A percentile compares a stretch with the other conserved stretches of the same genome.
These are phyloP conservation scores for Mico argentatus DNA, from an alignment of 2,797 vertebrate genomes.

Conservation along the genomic window DNA sequence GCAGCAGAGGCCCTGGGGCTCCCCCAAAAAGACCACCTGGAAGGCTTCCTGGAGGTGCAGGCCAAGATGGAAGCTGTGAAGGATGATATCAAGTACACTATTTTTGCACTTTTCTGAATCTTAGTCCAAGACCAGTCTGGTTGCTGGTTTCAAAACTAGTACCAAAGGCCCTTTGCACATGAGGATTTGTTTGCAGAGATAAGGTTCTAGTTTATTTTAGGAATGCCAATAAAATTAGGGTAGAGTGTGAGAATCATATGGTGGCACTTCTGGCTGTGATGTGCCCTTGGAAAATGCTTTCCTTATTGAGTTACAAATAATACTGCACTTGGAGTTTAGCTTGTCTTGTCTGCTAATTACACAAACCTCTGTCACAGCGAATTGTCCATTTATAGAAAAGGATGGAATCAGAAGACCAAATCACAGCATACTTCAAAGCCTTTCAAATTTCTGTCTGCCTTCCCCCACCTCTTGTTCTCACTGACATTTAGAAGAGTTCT, in stretches of 20 bases:
- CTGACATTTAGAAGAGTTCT: background rate
- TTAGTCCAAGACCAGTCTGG: background rate
- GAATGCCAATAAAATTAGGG: background rate
- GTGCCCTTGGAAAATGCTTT: conserved; percentile 44
- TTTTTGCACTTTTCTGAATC: background rate
- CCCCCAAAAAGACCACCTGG: background rate
- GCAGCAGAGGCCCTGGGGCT: background rate
- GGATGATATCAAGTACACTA: background rate
- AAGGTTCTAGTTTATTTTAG: conserved; percentile 19
- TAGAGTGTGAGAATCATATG: background rate
- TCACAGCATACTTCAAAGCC: conserved; percentile 2
- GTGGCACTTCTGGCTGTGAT: background rate
- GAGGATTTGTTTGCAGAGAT: background rate
- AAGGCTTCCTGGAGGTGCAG: conserved; percentile 7
- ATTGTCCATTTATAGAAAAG: conserved; percentile 53
- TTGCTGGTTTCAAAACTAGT: background rate
- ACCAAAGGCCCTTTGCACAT: background rate
- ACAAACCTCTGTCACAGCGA: conserved; percentile 35
- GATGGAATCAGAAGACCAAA: conserved; percentile 41
- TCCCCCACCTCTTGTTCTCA: background rate
- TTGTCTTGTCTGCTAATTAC: conserved; percentile 64
- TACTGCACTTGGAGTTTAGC: conserved; percentile 52
- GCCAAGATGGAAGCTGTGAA: background rate
- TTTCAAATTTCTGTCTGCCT: background rate
- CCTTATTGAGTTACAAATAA: conserved; percentile 62